phyloP scores from a whole-genome alignment of 2,797 vertebrate species.

The Tympanoctomys barrerae region DNA sequence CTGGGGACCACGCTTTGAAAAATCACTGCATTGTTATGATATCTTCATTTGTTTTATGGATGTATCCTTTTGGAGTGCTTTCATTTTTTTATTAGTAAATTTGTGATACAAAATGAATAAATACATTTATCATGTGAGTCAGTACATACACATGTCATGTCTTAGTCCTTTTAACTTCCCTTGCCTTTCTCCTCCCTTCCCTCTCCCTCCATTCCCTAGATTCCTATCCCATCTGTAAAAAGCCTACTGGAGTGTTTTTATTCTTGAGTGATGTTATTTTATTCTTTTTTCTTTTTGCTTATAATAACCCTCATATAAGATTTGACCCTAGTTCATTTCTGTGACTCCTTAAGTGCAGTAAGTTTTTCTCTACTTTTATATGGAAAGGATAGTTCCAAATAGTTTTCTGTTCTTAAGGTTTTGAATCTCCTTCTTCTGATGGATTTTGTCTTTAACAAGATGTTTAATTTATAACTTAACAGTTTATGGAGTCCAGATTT shows the following conservation, averaged over 20 bases:
- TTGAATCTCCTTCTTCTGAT: conserved; percentile 48
- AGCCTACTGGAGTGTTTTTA: neutral
- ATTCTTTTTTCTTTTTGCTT: conserved; percentile 15
- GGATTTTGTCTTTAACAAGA: conserved; percentile 21
- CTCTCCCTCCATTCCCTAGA: neutral
- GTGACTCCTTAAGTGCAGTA: conserved; percentile 4
- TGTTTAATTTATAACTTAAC: conserved; percentile 45
- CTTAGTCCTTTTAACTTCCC: neutral
- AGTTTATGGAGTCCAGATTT: neutral
- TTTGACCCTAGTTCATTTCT: conserved; percentile 29
- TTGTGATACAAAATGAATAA: neutral
- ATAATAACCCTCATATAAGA: conserved; percentile 28
- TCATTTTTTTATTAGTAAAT: neutral
- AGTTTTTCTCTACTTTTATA: neutral
- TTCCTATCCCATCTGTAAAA: neutral
- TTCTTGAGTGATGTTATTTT: conserved; percentile 10
- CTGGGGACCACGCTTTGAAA: neutral
- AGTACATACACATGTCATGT: neutral
- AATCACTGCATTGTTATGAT: neutral
- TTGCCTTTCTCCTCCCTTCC: neutral
- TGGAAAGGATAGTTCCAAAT: neutral
- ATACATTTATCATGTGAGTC: neutral
- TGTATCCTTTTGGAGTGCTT: neutral
- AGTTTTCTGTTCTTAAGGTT: conserved; percentile 39
- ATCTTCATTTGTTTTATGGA: conserved; percentile 39